phyloP scores from a whole-genome alignment of 2,113 vertebrate species.

The Osmerus eperlanus region DNA sequence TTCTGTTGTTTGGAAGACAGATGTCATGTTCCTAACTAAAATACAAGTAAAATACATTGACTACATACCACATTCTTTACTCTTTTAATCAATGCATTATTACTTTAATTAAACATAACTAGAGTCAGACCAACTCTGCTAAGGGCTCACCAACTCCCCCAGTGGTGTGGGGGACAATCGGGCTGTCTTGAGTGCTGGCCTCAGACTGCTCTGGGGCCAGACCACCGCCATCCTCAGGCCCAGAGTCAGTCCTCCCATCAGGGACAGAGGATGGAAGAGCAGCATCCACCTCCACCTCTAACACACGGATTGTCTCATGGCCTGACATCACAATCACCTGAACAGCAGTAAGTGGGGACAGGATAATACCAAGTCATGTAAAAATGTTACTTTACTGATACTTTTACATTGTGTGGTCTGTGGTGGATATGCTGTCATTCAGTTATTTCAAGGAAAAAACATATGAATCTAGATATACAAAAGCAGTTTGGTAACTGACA shows the following conservation, averaged over 20 bases:
- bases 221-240: slow-evolving; percentile 43
- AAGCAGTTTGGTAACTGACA: too few relatives aligned
- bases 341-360: slow-evolving; percentile 10
- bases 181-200: slow-evolving; percentile 30
- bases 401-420: too few relatives aligned
- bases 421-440: too few relatives aligned
- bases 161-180: slow-evolving; percentile 27
- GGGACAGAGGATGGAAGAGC: slow-evolving; percentile 67
- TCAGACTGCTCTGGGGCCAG: slow-evolving; percentile 38
- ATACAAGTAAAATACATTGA: not conserved
- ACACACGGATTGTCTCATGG: slow-evolving; percentile 92
- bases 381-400: too few relatives aligned
- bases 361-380: not conserved
- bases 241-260: slow-evolving; percentile 63
- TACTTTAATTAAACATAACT: not conserved
- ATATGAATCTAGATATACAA: too few relatives aligned
- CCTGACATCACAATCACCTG: slow-evolving; percentile 97
- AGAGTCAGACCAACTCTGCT: not conserved
- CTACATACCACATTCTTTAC: not conserved
- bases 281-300: slow-evolving; percentile 88
- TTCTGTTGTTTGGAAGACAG: not conserved
- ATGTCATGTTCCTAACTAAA: not conserved
- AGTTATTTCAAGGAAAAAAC: too few relatives aligned
- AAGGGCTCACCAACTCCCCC: slow-evolving; percentile 53
- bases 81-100: not conserved